A percentile compares a stretch with the other conserved stretches of the same genome.
These are phyloP conservation scores for Acanthurus leucopareius DNA, from an alignment of 2,797 vertebrate genomes.

Conservation along the genomic window DNA sequence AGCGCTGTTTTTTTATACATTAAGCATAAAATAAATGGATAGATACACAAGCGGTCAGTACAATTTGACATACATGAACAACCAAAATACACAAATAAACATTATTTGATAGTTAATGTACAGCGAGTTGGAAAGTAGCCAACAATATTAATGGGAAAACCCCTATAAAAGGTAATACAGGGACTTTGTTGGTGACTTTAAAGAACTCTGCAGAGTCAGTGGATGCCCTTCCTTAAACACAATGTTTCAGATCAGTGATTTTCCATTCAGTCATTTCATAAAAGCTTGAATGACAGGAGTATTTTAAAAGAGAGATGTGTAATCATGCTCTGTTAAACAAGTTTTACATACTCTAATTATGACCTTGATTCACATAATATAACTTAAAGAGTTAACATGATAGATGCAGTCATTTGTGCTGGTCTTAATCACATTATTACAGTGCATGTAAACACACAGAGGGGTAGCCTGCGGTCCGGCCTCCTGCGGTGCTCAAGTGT, in stretches of 20 bases:
- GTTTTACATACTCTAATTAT: slow-evolving; percentile 21
- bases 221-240: slow-evolving; percentile 5
- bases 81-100: not conserved
- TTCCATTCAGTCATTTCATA: slow-evolving; percentile 1
- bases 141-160: not conserved
- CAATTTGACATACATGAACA: not conserved
- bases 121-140: not conserved
- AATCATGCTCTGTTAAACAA: slow-evolving; percentile 33
- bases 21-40: not conserved
- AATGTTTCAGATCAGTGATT: slow-evolving; percentile 12
- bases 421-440: slow-evolving; percentile 59
- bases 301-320: slow-evolving; percentile 14
- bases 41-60: not conserved
- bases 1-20: not conserved
- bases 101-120: not conserved
- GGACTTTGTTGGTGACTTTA: not conserved
- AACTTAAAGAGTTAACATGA: slow-evolving; percentile 41
- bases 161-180: not conserved
- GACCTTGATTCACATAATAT: slow-evolving; percentile 21
- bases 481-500: slow-evolving; percentile 59
- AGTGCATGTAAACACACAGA: slow-evolving; percentile 54
- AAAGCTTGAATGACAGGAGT: slow-evolving; percentile 13
- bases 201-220: not conserved
- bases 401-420: slow-evolving; percentile 32
- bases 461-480: slow-evolving; percentile 42